Percentiles rank a stretch among this genome's conserved stretches.
These are phyloP conservation scores for Orthonychiurus folsomi DNA, from an alignment of 2,888 invertebrate genomes.

Conservation along the genomic window DNA sequence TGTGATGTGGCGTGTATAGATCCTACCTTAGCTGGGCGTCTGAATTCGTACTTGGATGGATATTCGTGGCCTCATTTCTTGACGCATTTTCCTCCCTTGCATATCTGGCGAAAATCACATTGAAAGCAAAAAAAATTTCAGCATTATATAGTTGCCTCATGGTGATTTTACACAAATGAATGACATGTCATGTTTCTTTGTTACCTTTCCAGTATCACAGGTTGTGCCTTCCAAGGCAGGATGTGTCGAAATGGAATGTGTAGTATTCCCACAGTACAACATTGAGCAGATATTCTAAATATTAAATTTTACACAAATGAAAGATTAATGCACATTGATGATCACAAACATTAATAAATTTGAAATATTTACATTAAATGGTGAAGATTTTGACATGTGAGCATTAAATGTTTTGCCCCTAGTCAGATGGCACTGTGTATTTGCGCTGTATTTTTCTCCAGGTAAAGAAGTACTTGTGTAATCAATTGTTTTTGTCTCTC, in stretches of 20 bases:
- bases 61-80: too few relatives aligned
- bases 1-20: too few relatives aligned
- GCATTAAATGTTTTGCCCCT: slow-evolving; percentile 42
- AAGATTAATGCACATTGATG: not conserved
- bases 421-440: slow-evolving; percentile 42
- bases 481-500: slow-evolving; percentile 21
- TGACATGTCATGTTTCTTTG: too few relatives aligned
- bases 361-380: slow-evolving; percentile 42
- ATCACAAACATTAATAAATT: not conserved
- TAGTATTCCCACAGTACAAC: slow-evolving; percentile 43
- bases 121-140: too few relatives aligned
- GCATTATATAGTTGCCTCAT: too few relatives aligned
- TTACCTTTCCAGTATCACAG: slow-evolving; percentile 41
- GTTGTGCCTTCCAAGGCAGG: slow-evolving; percentile 44
- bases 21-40: too few relatives aligned
- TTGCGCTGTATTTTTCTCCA: slow-evolving; percentile 42
- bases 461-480: slow-evolving; percentile 39
- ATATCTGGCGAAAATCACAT: too few relatives aligned
- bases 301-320: slow-evolving; percentile 1
- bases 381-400: slow-evolving; percentile 40
- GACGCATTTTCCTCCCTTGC: too few relatives aligned
- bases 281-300: slow-evolving; percentile 43
- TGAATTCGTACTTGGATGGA: too few relatives aligned
- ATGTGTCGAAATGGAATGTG: slow-evolving; percentile 44
- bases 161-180: too few relatives aligned